Percentiles rank a stretch among this genome's conserved stretches.
Evolutionary conservation across 2,888 invertebrate species (phyloP).

Genomic region (Mellilla xanthometata): DNA sequence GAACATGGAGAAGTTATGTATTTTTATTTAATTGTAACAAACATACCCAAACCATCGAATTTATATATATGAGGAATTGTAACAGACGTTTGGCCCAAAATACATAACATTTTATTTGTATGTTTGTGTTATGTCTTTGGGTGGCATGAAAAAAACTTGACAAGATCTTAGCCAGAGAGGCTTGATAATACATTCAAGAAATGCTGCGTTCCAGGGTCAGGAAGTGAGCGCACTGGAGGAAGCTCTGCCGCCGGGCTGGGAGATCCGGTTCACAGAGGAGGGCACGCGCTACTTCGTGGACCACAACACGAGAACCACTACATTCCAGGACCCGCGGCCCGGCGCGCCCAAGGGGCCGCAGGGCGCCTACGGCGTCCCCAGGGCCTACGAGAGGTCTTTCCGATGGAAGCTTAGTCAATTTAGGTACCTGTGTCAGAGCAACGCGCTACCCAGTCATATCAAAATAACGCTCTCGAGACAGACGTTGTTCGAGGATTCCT

Average conservation of each 20-base stretch:
- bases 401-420: constrained; percentile 99
- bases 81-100: too few species aligned
- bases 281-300: constrained; percentile 99
- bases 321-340: constrained; percentile 96
- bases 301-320: constrained; percentile 98
- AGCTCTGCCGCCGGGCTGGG: constrained; percentile 98
- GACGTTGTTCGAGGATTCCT: constrained; percentile 99
- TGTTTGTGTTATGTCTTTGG: too few species aligned
- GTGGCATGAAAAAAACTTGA: too few species aligned
- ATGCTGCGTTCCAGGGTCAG: constrained; percentile 57
- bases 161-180: too few species aligned
- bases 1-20: too few species aligned
- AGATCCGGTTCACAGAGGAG: constrained; percentile 97
- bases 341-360: constrained; percentile 95
- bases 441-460: constrained; percentile 97
- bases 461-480: constrained; percentile 97
- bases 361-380: constrained; percentile 97
- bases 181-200: too few species aligned
- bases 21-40: too few species aligned
- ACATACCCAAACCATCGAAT: too few species aligned
- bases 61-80: too few species aligned
- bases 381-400: constrained; percentile 98
- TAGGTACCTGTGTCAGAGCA: constrained; percentile 96
- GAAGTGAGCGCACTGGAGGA: constrained; percentile 92
- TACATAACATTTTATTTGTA: too few species aligned